Percentiles rank a stretch among this genome's conserved stretches.
Conservation (phyloP, 2,888 invertebrate species). For the Heliothis peltigera region DNA sequence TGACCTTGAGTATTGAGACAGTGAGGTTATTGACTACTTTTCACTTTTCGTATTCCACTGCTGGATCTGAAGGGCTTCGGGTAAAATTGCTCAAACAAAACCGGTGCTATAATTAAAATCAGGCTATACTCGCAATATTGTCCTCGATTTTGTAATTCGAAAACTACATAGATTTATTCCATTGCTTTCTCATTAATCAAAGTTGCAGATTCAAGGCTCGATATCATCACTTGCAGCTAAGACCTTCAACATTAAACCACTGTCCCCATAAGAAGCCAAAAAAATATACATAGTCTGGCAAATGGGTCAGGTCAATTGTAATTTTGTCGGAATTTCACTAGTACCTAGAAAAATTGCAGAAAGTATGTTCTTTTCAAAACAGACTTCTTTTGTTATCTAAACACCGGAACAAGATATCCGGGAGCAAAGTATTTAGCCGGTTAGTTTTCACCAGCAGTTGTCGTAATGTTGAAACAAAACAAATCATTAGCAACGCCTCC, state of each 20-base stretch:
- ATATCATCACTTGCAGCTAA: neutral
- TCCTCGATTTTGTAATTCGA: neutral
- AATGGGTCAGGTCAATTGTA: neutral
- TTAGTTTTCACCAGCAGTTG: constrained; percentile 20
- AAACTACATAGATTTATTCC: neutral
- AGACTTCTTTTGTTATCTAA: neutral
- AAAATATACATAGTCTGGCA: neutral
- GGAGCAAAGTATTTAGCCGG: constrained; percentile 17
- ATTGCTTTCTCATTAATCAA: neutral
- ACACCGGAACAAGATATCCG: constrained; percentile 8
- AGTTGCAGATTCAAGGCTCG: neutral
- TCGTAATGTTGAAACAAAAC: constrained; percentile 16
- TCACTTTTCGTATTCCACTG: constrained; percentile 29
- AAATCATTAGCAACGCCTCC: neutral
- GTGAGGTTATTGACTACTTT: constrained; percentile 35
- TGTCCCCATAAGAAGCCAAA: neutral
- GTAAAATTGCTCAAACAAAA: constrained; percentile 2
- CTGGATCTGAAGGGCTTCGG: constrained; percentile 24
- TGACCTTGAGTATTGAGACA: constrained; percentile 37
- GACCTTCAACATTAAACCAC: neutral
- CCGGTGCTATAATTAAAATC: constrained; percentile 25
- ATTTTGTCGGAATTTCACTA: neutral
- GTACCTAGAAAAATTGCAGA: too few relatives aligned
- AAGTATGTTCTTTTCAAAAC: too few relatives aligned
- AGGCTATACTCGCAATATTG: constrained; percentile 1